Percentiles rank a stretch among this genome's conserved stretches.
phyloP scores from a whole-genome alignment of 2,113 vertebrate species.

The Callaeas wilsoni region DNA sequence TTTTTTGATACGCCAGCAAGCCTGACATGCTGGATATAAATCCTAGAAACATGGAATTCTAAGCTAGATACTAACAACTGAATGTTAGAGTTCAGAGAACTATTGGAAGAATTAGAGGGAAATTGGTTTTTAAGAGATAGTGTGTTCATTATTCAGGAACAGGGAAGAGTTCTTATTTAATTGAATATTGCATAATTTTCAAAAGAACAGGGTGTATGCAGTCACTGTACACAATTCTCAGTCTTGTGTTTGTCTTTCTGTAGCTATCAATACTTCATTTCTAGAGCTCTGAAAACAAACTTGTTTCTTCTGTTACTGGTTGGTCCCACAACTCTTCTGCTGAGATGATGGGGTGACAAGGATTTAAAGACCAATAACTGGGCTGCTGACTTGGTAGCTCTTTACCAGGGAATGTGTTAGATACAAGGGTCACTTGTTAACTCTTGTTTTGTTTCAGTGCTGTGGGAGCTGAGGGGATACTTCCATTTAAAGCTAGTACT shows the following conservation, averaged over 20 bases:
- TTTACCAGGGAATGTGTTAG: background rate
- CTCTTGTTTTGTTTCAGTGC: background rate
- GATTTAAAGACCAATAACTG: background rate
- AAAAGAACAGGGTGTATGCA: background rate
- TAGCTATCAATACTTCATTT: background rate
- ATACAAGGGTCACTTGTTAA: background rate
- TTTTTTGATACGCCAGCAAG: background rate
- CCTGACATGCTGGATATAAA: background rate
- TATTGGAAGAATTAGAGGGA: background rate
- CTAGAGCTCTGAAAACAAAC: constrained; percentile 10
- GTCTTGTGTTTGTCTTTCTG: background rate
- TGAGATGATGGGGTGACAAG: background rate
- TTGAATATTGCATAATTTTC: background rate
- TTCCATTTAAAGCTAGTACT: background rate
- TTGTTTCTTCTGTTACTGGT: background rate
- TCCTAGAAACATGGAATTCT: background rate
- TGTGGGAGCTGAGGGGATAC: background rate
- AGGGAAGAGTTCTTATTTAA: background rate
- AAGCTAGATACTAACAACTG: background rate
- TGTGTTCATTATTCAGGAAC: background rate
- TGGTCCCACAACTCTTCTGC: background rate
- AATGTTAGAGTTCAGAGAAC: background rate
- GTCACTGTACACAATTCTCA: background rate
- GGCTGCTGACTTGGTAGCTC: background rate
- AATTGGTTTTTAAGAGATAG: background rate